phyloP scores from a whole-genome alignment of 2,797 vertebrate genomes.

The Hippoglossus hippoglossus region DNA sequence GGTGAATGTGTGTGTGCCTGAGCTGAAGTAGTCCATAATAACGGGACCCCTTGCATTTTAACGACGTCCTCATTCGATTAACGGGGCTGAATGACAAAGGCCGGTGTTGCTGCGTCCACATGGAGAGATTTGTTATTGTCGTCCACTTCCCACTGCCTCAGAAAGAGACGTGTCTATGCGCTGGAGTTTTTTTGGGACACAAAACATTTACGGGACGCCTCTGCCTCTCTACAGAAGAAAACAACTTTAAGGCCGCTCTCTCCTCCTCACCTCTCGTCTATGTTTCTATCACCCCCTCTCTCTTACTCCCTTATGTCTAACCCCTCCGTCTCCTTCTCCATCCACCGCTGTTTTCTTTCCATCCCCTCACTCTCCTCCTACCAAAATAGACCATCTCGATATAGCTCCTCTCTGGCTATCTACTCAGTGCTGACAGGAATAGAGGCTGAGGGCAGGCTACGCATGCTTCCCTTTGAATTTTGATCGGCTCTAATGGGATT shows the following conservation, averaged over 20 bases:
- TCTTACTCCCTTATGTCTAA: conserved; percentile 41
- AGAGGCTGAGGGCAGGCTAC: conserved; percentile 67
- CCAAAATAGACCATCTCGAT: conserved; percentile 72
- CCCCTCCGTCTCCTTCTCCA: conserved; percentile 16
- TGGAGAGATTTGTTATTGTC: conserved; percentile 19
- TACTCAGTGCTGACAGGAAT: conserved; percentile 74
- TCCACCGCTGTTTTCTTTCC: conserved; percentile 54
- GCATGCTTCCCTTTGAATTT: conserved; percentile 72
- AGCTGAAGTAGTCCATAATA: conserved; percentile 18
- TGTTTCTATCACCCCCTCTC: neutral
- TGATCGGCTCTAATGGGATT: conserved; percentile 76
- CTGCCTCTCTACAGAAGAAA: conserved; percentile 41
- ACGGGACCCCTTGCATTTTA: conserved; percentile 33
- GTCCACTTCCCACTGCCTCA: conserved; percentile 26
- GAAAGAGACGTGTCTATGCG: conserved; percentile 32
- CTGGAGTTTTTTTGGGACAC: conserved; percentile 48
- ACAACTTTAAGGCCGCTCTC: conserved; percentile 40
- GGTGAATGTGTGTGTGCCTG: conserved; percentile 2
- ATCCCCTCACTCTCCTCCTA: conserved; percentile 61
- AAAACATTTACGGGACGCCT: conserved; percentile 48
- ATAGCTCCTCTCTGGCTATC: conserved; percentile 70
- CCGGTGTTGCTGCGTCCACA: conserved; percentile 40
- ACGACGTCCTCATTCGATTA: conserved; percentile 52
- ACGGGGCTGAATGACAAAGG: conserved; percentile 54
- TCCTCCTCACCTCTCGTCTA: conserved; percentile 6